phyloP scores from a whole-genome alignment of 2,888 invertebrate genomes.

The Chironomus riparius region DNA sequence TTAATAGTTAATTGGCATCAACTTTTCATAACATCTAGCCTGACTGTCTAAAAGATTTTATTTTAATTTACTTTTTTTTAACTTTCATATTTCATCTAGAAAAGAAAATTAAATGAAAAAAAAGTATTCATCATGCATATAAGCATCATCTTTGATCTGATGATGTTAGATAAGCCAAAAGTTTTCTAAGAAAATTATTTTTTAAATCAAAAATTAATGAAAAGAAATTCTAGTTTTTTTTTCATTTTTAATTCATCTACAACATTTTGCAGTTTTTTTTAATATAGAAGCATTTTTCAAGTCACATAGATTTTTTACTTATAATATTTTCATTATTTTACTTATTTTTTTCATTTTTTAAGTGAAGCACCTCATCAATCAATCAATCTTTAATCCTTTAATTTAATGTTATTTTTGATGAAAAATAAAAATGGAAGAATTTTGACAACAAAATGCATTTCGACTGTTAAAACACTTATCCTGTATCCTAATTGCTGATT shows the following conservation, averaged over 20 bases:
- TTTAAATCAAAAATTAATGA: background rate
- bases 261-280: background rate
- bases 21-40: no score
- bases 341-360: background rate
- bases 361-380: conserved; percentile 3
- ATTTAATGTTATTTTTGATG: background rate
- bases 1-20: no score
- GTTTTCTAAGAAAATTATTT: background rate
- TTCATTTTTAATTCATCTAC: background rate
- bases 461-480: background rate
- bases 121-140: no score
- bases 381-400: background rate
- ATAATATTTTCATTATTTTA: background rate
- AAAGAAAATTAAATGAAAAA: no score
- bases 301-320: background rate
- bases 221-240: background rate
- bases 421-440: conserved; percentile 5
- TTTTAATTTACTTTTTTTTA: no score
- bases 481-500: conserved; percentile 22
- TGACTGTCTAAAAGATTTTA: no score
- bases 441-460: background rate
- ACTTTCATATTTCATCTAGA: no score
- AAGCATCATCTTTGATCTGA: no score
- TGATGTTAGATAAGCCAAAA: no score
- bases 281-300: background rate